Evolutionary conservation across 2,113 vertebrate genomes (phyloP), one percentile per base, ranked within the genome.

Genomic region (Phylloscopus whistleri): DNA sequence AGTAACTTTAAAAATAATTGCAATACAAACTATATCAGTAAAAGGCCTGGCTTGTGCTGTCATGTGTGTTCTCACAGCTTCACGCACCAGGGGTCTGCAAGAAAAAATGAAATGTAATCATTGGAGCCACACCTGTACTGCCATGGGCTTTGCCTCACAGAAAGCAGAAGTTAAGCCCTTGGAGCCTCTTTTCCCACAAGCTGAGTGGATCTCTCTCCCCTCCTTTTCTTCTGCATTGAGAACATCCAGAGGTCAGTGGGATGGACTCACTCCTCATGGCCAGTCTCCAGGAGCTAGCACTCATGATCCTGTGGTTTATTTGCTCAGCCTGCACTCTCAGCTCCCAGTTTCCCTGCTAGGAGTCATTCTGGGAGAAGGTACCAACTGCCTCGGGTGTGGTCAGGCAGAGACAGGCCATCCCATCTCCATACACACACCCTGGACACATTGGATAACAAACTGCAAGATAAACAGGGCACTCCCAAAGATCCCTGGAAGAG

Each of bases 221-320:
- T 63, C 33, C 48, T 84, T 90, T n/a, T 35, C 69, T 78, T 90
- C 85, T 86, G 64, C 64, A 84, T 63, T n/a, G 64, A 64, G 67
- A 86, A 88, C 5, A 21, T 84, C 60, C 85, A 67, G 92, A 90
- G 95, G 93, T 93, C 93, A 86, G 63, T 41, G 44, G 90, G 90
- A 62, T 1, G 5, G 88, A 64, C 92, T 84, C 10, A 2, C 88
- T 92, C 76, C 49, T 79, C 77, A 24, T 39, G 85, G 93, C 92
- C 88, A 17, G 26, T 21, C 60, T 94, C 95, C 92, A 88, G 72
- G 30, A 96, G 82, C 72, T 35, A 66, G 76, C 48, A 11, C 70
- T 93, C 43, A 23, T 4, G 22, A 90, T 86, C 49, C 87, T 14
- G 85, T 1, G 2, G 75, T 92, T 93, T 92, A 86, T 93, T 95